phyloP scores from a whole-genome alignment of 2,888 invertebrate genomes.

The Machimus rusticus region DNA sequence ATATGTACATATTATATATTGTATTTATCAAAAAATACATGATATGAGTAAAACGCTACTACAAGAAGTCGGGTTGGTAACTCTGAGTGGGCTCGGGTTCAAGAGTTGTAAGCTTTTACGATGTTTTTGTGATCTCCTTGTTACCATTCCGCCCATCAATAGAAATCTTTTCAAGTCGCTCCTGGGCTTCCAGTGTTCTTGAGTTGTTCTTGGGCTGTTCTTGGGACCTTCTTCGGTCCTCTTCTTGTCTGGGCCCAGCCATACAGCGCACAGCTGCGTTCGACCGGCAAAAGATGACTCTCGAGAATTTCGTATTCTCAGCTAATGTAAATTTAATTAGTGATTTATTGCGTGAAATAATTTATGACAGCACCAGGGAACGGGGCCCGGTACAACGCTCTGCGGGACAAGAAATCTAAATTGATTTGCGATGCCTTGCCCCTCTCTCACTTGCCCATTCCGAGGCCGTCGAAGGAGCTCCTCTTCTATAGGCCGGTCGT shows the following conservation, averaged over 20 bases:
- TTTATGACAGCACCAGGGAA: slow-evolving; percentile 43
- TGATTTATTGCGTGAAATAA: slow-evolving; percentile 48
- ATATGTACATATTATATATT: too few species aligned
- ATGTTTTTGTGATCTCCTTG: slow-evolving; percentile 22
- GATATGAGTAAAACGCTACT: neutral
- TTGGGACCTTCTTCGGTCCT: neutral
- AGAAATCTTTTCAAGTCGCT: slow-evolving; percentile 1
- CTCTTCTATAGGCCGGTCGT: neutral
- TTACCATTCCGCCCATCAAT: slow-evolving; percentile 15
- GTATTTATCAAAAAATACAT: too few species aligned
- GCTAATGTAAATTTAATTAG: slow-evolving; percentile 48
- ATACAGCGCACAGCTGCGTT: neutral
- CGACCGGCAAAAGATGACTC: slow-evolving; percentile 10
- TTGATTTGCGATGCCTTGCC: slow-evolving; percentile 34
- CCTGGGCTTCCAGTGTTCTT: neutral
- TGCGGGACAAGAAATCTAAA: slow-evolving; percentile 23
- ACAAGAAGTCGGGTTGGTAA: neutral
- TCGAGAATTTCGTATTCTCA: slow-evolving; percentile 27
- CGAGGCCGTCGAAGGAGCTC: neutral
- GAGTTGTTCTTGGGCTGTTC: neutral
- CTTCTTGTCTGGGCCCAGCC: neutral
- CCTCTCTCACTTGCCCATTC: neutral
- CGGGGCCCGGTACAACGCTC: neutral
- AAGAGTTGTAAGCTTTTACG: slow-evolving; percentile 25
- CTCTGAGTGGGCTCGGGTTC: neutral